Percentiles rank a stretch among this genome's conserved stretches.
These are phyloP conservation scores for Lissonota sp. DNA, from an alignment of 2,888 invertebrate species.

Conservation along the genomic window DNA sequence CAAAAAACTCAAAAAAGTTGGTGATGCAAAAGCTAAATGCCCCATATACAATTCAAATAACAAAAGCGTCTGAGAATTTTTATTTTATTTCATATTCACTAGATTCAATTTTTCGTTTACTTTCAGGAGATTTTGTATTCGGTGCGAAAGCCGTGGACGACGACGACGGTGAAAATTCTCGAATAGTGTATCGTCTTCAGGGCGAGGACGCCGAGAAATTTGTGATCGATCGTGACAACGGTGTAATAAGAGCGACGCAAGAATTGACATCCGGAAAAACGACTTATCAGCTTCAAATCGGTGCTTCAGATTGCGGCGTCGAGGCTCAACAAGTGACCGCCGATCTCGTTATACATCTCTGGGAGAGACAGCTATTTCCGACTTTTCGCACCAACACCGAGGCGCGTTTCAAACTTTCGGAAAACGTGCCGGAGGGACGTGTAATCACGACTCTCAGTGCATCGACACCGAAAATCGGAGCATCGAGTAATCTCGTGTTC, in stretches of 20 bases:
- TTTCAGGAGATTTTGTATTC: slow-evolving; percentile 91
- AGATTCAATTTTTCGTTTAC: not conserved
- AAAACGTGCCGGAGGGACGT: slow-evolving; percentile 91
- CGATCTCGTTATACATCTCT: slow-evolving; percentile 91
- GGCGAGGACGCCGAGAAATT: slow-evolving; percentile 93
- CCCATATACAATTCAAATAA: too few species aligned
- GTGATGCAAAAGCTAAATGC: too few species aligned
- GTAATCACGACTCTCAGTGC: slow-evolving; percentile 92
- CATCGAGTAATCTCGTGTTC: slow-evolving; percentile 89
- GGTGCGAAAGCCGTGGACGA: slow-evolving; percentile 94
- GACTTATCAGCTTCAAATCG: slow-evolving; percentile 89
- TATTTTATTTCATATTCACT: too few species aligned
- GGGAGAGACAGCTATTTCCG: slow-evolving; percentile 92
- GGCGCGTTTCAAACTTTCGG: slow-evolving; percentile 91
- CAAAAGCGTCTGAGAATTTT: too few species aligned
- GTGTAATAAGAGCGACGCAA: slow-evolving; percentile 93
- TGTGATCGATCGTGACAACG: slow-evolving; percentile 91
- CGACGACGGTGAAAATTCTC: slow-evolving; percentile 93
- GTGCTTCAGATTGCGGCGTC: slow-evolving; percentile 92
- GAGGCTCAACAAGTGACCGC: slow-evolving; percentile 89
- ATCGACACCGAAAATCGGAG: slow-evolving; percentile 91
- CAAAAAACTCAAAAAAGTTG: too few species aligned
- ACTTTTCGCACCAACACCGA: slow-evolving; percentile 89
- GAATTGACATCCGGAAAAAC: slow-evolving; percentile 87
- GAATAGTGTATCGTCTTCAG: slow-evolving; percentile 91